Evolutionary conservation across 1,140 invertebrate species (phyloP), one percentile per base, ranked within the genome.

Genomic region (Drosophila ironensis): DNA sequence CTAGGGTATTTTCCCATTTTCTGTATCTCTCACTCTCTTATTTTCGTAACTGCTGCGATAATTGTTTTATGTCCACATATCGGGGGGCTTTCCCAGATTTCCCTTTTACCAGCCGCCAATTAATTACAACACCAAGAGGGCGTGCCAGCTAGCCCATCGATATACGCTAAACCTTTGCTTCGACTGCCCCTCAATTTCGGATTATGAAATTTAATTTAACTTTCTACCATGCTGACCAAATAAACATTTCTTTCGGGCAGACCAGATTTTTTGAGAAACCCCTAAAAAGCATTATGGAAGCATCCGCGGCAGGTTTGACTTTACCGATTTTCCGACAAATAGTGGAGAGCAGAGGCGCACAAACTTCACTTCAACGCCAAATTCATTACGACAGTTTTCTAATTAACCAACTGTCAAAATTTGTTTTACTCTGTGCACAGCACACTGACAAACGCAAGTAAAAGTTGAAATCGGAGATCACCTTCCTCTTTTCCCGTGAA

Each of bases 311-410:
- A n/a, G n/a, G n/a, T n/a, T n/a, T n/a, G n/a, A n/a, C n/a, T n/a
- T n/a, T n/a, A n/a, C n/a, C n/a, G n/a, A n/a, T n/a, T n/a, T n/a
- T n/a, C n/a, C n/a, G n/a, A n/a, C n/a, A n/a, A n/a, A n/a, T n/a
- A n/a, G n/a, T n/a, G n/a, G n/a, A n/a, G 7, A 28, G 28, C 25
- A 19, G 22, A 56, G 53, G 48, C 27, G 28, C 40, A 56, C 42
- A 41, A 68, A 57, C 66, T n/a, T n/a, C n/a, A n/a, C n/a, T 42
- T 52, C 47, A 61, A 51, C 33, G 35, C 30, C 54, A 44, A 71
- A 71, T 52, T 47, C 68, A 71, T 71, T 72, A 71, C 56, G 68
- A 72, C 68, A 72, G 67, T 72, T 72, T 72, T 72, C 67, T 72
- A 72, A 72, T 72, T 72, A 72, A 72, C 67, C 37, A 61, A 60